These are phyloP conservation scores for Lagocephalus sceleratus DNA, from an alignment of 2,797 vertebrate genomes.

Conservation along the genomic window DNA sequence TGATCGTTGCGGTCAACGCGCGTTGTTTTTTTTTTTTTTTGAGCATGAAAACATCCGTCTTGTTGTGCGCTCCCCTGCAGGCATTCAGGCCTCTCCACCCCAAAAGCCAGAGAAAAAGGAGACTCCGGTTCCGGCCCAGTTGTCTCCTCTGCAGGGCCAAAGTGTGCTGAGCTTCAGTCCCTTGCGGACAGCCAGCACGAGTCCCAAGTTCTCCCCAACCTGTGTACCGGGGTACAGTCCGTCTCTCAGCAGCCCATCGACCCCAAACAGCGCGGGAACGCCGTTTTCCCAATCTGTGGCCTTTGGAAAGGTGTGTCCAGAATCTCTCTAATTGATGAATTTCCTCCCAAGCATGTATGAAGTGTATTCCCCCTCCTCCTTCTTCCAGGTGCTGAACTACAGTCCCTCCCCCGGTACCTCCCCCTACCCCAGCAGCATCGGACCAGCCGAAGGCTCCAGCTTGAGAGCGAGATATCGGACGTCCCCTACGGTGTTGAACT, in stretches of 20 bases:
- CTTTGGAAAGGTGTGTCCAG: constrained; percentile 75
- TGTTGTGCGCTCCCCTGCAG: constrained; percentile 53
- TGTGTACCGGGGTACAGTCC: constrained; percentile 86
- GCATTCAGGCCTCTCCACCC: constrained; percentile 79
- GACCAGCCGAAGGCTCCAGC: constrained; percentile 78
- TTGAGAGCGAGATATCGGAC: constrained; percentile 87
- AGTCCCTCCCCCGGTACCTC: constrained; percentile 78
- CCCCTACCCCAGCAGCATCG: constrained; percentile 78
- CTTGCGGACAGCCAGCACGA: constrained; percentile 80
- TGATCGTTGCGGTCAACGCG: background rate
- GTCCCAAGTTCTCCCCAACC: constrained; percentile 85
- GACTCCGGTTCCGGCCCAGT: constrained; percentile 72
- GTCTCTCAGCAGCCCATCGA: constrained; percentile 76
- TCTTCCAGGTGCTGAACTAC: constrained; percentile 79
- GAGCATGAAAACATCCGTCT: background rate
- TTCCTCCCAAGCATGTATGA: background rate
- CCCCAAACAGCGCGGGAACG: constrained; percentile 67
- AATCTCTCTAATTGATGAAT: too few species aligned
- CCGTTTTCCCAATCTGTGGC: constrained; percentile 73
- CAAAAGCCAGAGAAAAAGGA: constrained; percentile 79
- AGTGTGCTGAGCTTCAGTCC: constrained; percentile 94
- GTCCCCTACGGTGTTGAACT: constrained; percentile 84
- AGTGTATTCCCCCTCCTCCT: background rate
- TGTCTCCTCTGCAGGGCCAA: constrained; percentile 86
- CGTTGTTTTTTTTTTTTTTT: background rate